A percentile compares a stretch with the other conserved stretches of the same genome.
phyloP scores from a whole-genome alignment of 2,113 vertebrate genomes.

The Catharus bicknelli region DNA sequence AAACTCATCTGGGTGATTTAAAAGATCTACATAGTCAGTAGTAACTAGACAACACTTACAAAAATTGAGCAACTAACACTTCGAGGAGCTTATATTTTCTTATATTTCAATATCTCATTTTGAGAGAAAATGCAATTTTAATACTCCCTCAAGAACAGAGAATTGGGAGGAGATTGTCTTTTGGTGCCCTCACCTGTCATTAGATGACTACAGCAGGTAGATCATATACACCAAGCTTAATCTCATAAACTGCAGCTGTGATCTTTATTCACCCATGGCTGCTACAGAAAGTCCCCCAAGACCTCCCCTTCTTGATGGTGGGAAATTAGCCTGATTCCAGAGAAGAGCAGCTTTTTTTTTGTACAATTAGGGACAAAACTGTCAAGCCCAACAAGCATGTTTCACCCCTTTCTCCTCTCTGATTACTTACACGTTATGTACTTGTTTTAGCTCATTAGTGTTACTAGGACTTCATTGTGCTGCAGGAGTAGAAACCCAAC shows the following conservation, averaged over 20 bases:
- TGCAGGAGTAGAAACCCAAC: background rate
- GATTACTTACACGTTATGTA: accelerated
- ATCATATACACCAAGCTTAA: accelerated
- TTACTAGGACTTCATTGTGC: background rate
- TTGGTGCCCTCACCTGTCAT: background rate
- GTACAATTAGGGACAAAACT: background rate
- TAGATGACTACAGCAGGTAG: background rate
- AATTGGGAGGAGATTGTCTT: background rate
- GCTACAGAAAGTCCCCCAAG: background rate
- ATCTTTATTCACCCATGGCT: accelerated
- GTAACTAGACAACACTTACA: background rate
- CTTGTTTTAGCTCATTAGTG: background rate
- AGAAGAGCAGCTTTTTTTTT: too few species aligned
- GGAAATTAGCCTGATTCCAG: background rate
- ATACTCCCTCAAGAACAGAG: background rate
- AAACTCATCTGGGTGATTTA: background rate
- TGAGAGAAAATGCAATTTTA: background rate
- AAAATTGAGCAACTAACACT: background rate
- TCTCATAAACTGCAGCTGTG: background rate
- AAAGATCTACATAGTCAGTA: background rate
- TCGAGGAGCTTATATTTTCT: background rate
- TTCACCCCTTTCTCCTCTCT: background rate
- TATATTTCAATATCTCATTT: background rate
- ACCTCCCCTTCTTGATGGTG: background rate
- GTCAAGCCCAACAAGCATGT: accelerated